These are phyloP conservation scores for Manacus vitellinus DNA, from an alignment of 2,113 vertebrate genomes.

Conservation along the genomic window DNA sequence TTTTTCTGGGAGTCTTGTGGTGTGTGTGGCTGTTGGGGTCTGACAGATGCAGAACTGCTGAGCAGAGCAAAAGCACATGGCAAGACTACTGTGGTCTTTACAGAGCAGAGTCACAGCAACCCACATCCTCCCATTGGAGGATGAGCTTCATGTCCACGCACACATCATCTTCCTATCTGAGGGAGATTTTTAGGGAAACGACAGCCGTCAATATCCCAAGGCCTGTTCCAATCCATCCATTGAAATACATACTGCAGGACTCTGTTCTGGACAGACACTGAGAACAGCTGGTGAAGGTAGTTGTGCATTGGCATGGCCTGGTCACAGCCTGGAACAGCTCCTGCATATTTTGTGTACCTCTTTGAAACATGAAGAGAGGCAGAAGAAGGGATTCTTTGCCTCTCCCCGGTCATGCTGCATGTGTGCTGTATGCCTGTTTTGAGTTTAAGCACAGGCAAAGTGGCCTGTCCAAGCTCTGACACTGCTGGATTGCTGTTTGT, in stretches of 20 bases:
- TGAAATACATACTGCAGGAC: not conserved
- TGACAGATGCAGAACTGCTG: not conserved
- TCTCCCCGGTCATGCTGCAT: fast-evolving
- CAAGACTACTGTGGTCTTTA: not conserved
- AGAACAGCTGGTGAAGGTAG: not conserved
- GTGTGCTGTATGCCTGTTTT: not conserved
- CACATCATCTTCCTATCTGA: not conserved
- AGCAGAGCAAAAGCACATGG: not conserved
- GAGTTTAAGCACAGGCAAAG: not conserved
- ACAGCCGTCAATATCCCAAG: not conserved
- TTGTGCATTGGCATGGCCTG: not conserved
- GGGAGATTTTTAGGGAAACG: not conserved
- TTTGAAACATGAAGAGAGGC: not conserved
- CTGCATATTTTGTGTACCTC: not conserved
- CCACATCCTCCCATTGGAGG: not conserved
- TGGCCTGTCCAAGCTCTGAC: not conserved
- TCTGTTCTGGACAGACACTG: not conserved
- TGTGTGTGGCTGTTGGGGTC: fast-evolving
- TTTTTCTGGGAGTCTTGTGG: not conserved
- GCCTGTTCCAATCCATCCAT: not conserved
- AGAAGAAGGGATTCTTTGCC: not conserved
- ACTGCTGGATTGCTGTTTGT: not conserved
- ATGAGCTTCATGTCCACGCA: not conserved
- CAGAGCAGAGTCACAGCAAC: not conserved
- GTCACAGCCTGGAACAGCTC: not conserved